phyloP scores from a whole-genome alignment of 2,888 invertebrate genomes.

The Gari tellinella region DNA sequence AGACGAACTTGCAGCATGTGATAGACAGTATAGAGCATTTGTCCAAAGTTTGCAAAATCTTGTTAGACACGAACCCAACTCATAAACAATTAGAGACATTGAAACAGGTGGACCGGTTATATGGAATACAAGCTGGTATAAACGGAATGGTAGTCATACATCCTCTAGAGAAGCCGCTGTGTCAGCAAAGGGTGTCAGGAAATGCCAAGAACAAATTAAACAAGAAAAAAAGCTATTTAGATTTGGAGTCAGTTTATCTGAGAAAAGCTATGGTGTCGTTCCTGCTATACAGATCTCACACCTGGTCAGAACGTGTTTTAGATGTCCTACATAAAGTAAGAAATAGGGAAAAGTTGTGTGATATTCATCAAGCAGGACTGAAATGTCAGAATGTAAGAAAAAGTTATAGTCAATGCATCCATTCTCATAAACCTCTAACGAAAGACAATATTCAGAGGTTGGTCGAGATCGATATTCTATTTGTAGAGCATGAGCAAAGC shows the following conservation, averaged over 20 bases:
- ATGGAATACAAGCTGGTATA: constrained; percentile 58
- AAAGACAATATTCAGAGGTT: constrained; percentile 17
- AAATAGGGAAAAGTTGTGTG: constrained; percentile 11
- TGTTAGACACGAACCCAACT: constrained; percentile 24
- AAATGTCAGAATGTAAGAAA: constrained; percentile 20
- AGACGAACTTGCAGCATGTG: constrained; percentile 9
- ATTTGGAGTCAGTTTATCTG: constrained; percentile 19
- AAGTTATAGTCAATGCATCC: constrained; percentile 20
- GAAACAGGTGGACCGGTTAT: constrained; percentile 36
- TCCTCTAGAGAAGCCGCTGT: constrained; percentile 62
- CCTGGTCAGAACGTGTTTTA: constrained; percentile 26
- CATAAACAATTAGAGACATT: no score
- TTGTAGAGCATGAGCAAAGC: constrained; percentile 45
- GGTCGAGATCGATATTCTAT: constrained; percentile 43
- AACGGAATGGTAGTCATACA: constrained; percentile 40
- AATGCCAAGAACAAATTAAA: constrained; percentile 8
- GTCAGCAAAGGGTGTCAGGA: constrained; percentile 39
- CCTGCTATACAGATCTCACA: constrained; percentile 36
- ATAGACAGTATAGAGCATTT: constrained; percentile 59
- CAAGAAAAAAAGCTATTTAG: constrained; percentile 11
- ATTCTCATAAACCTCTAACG: constrained; percentile 13
- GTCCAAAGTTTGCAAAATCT: constrained; percentile 49
- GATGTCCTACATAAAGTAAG: constrained; percentile 16
- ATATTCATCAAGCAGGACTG: constrained; percentile 13
- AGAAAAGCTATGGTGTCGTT: constrained; percentile 32